Evolutionary conservation across 2,888 invertebrate species (phyloP), one percentile per base, ranked within the genome.

Genomic region (Hesperia comma): DNA sequence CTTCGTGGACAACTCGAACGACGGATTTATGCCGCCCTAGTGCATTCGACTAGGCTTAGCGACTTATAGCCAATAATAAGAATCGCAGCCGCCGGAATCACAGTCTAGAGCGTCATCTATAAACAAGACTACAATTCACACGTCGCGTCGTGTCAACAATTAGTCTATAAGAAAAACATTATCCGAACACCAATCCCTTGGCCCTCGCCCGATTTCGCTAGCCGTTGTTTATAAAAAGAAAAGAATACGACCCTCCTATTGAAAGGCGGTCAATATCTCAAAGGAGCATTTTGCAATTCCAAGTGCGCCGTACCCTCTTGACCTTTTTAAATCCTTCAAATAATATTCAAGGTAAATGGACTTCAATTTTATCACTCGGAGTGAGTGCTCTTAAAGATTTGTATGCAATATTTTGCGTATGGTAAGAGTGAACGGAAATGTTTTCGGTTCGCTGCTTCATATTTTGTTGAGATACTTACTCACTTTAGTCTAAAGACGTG

Each of bases 201-300:
- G 0, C 49, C 7, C 49, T n/a, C 12, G 51, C 6, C 21, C 51
- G 26, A 26, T 51, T 51, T 51, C 21, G 19, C 19, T 21, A 3
- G 51, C 51, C n/a, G 51, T 51, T 51, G 51, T 51, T 51, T 51
- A 51, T 51, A 26, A 51, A 51, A 26, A 51, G 51, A 51, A 49
- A 51, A 51, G 26, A 26, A 51, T 51, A 51, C 12, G 21, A 51
- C 21, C 51, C 51, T 12, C 51, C 3, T 46, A 60, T 40, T 60
- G 46, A 63, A 56, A 51, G 41, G 51, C 53, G 19, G 15, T 21
- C 17, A 32, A 53, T 26, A 56, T 56, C 40, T 17, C 58, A 58
- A 58, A 40, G 58, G 21, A 37, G 58, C 21, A 40, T 58, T 58
- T 58, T 40, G 56, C 40, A 40, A 56, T 56, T 56, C 40, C 33